These are phyloP conservation scores for Pseudomugil gertrudae DNA, from an alignment of 2,797 vertebrate species.

Conservation along the genomic window DNA sequence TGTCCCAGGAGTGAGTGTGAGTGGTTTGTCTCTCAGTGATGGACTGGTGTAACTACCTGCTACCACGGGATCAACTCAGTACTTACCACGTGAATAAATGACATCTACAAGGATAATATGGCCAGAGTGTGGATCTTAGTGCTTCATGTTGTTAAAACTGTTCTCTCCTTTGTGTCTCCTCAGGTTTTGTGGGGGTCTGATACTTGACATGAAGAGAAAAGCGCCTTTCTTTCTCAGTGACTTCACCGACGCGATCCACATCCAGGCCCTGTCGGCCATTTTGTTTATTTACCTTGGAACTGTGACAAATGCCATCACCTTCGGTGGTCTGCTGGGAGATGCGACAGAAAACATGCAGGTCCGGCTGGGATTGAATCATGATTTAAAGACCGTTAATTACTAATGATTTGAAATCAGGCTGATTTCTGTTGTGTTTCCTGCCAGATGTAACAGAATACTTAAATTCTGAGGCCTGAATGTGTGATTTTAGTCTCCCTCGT, in stretches of 20 bases:
- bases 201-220: constrained; percentile 97
- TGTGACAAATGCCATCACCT: constrained; percentile 98
- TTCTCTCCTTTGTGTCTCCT: neutral
- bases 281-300: constrained; percentile 98
- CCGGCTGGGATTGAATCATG: constrained; percentile 17
- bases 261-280: constrained; percentile 94
- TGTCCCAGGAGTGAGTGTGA: too few relatives aligned
- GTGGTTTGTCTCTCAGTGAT: too few relatives aligned
- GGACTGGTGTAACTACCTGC: too few relatives aligned
- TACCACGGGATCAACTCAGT: too few relatives aligned
- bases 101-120: neutral
- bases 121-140: neutral
- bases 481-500: neutral
- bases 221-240: constrained; percentile 93
- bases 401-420: too few relatives aligned
- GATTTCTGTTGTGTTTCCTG: too few relatives aligned
- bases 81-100: neutral
- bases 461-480: too few relatives aligned
- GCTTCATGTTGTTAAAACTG: neutral
- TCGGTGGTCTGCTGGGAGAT: constrained; percentile 95
- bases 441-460: too few relatives aligned
- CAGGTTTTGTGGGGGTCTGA: constrained; percentile 94
- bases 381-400: neutral
- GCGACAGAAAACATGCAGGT: constrained; percentile 99
- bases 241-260: constrained; percentile 93